phyloP scores from a whole-genome alignment of 2,113 vertebrate species.

The Penelope pileata region DNA sequence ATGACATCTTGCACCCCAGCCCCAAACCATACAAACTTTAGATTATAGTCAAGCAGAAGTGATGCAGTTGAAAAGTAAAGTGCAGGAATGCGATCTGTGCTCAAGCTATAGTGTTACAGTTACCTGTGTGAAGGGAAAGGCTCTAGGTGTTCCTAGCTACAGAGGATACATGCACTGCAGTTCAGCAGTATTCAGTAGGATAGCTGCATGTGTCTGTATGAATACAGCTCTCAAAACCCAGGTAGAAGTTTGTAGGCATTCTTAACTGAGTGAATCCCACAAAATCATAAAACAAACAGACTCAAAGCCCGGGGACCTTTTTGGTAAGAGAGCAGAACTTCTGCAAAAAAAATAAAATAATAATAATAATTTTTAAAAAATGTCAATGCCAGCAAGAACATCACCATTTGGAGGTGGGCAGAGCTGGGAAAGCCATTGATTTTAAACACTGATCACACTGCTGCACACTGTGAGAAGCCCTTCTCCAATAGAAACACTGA shows the following conservation, averaged over 20 bases:
- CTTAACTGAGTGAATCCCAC: background rate
- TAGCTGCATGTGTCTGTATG: background rate
- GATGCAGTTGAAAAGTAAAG: background rate
- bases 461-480: background rate
- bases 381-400: background rate
- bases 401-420: background rate
- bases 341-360: background rate
- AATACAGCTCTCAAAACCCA: background rate
- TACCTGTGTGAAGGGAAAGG: background rate
- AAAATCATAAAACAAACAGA: background rate
- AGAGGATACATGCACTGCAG: background rate
- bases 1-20: background rate
- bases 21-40: background rate
- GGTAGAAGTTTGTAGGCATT: background rate
- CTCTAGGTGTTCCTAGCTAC: background rate
- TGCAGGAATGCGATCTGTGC: background rate
- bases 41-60: background rate
- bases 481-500: fast-evolving
- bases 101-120: fast-evolving
- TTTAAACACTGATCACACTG: background rate
- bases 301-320: background rate
- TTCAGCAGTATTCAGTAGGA: background rate
- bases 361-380: no score
- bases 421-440: background rate
- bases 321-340: background rate